Conservation (phyloP, 1,140 invertebrate genomes). For the Penaeus japonicus region DNA sequence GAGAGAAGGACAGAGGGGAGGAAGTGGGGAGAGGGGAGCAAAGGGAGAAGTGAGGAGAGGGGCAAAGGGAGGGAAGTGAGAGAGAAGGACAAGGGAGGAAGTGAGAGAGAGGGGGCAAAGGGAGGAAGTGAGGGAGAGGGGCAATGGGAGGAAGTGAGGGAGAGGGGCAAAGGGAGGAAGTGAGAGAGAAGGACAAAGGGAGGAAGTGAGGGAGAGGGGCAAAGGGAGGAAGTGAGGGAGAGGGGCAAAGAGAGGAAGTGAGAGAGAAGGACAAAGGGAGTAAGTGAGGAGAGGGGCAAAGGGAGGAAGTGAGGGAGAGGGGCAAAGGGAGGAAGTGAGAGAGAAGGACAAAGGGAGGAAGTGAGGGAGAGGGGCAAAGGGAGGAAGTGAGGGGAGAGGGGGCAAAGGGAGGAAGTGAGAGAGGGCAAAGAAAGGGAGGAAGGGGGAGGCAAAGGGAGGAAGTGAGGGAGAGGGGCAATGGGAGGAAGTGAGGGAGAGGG, state of each 20-base stretch:
- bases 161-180: not conserved
- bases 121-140: not conserved
- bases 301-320: not conserved
- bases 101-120: not conserved
- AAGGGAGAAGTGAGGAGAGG: not conserved
- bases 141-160: not conserved
- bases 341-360: not conserved
- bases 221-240: not conserved
- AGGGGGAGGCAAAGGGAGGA: too few species aligned
- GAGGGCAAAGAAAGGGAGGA: not conserved
- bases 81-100: not conserved
- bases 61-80: not conserved
- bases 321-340: not conserved
- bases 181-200: not conserved
- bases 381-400: not conserved
- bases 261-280: not conserved
- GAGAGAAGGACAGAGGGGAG: not conserved
- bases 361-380: not conserved
- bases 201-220: too few species aligned
- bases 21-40: not conserved
- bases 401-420: not conserved
- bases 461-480: too few species aligned
- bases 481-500: too few species aligned
- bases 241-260: not conserved
- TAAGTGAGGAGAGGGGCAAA: not conserved